Base-by-base conservation (phyloP, 2,113 vertebrate species). In the Ibidorhyncha struthersii region DNA sequence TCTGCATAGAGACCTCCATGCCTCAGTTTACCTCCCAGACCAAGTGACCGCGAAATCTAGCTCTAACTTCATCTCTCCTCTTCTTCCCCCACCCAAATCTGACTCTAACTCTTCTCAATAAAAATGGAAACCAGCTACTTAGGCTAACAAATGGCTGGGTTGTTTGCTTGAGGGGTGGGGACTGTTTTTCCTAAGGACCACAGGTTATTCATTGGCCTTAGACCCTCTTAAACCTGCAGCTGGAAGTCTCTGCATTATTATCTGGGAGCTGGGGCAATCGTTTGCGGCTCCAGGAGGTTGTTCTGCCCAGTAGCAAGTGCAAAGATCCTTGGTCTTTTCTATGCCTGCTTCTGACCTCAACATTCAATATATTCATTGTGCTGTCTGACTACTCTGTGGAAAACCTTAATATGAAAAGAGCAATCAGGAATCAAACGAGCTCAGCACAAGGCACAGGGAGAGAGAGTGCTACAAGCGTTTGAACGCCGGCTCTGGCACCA, bases 341-440 rank as follows among this genome's bases (percentile, higher is more conserved):
- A 61, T 96, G 36, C 65, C 74, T 49, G n/a, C 30, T 67, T 86
- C 83, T 93, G 90, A 91, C 83, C 72, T 91, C 80, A 89, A 22
- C 40, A 69, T 78, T 92, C 86, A 85, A 14, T 72, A 49, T 89
- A 53, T 61, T 82, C 93, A 61, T 86, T 86, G 90, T 91, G 58
- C 36, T 83, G 20, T 86, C 27, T 29, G 49, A 73, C 70, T 90
- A 7, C n/a, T 66, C 20, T 34, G 23, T 90, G 79, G 58, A 89
- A 92, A 77, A 89, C 55, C 55, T 63, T 29, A 71, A 82, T 91
- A 79, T 53, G 47, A 86, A 83, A 86, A 84, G 55, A 96, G 47
- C 55, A 78, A 63, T 88, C 30, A 34, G 67, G 50, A 86, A 67
- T 77, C 55, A 89, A 89, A 89, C 1, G 4, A 90, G 34, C 80